A percentile compares a stretch with the other conserved stretches of the same genome.
These are phyloP conservation scores for Silurus glanis DNA, from an alignment of 2,113 vertebrate genomes.

Conservation along the genomic window DNA sequence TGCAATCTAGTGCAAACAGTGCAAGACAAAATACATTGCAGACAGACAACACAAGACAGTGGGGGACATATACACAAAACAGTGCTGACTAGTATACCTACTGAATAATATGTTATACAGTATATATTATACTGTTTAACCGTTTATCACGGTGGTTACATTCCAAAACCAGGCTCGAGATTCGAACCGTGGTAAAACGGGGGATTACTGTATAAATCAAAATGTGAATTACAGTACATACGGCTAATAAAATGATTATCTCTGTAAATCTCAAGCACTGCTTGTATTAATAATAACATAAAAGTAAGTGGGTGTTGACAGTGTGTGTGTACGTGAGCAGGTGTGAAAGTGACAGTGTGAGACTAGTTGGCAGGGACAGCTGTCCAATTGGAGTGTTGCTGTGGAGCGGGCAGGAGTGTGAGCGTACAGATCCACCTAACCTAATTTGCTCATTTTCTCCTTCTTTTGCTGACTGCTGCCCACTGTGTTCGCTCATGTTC, in stretches of 20 bases:
- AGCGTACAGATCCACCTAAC: conserved; percentile 38
- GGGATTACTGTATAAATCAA: too few relatives aligned
- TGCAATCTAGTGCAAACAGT: too few relatives aligned
- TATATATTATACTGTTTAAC: too few relatives aligned
- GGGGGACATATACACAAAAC: too few relatives aligned
- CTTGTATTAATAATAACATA: conserved; percentile 17
- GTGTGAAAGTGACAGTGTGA: conserved; percentile 33
- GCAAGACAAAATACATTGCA: too few relatives aligned
- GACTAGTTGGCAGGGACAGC: conserved; percentile 28
- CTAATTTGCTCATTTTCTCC: conserved; percentile 50
- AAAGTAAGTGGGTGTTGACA: conserved; percentile 21
- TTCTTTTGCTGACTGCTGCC: conserved; percentile 52
- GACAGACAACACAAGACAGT: too few relatives aligned
- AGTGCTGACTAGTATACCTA: too few relatives aligned
- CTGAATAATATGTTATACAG: too few relatives aligned
- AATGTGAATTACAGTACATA: not conserved
- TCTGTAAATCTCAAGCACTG: not conserved
- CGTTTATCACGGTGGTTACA: too few relatives aligned
- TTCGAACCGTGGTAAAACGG: too few relatives aligned
- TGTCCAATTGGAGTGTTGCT: conserved; percentile 38
- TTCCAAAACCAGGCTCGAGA: too few relatives aligned
- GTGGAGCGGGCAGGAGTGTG: conserved; percentile 45
- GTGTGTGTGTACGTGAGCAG: conserved; percentile 23
- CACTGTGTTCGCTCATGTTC: not conserved
- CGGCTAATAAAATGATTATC: not conserved